A percentile compares a stretch with the other conserved stretches of the same genome.
phyloP scores from a whole-genome alignment of 2,113 vertebrate genomes.

The Dolichallabes microphthalmus region DNA sequence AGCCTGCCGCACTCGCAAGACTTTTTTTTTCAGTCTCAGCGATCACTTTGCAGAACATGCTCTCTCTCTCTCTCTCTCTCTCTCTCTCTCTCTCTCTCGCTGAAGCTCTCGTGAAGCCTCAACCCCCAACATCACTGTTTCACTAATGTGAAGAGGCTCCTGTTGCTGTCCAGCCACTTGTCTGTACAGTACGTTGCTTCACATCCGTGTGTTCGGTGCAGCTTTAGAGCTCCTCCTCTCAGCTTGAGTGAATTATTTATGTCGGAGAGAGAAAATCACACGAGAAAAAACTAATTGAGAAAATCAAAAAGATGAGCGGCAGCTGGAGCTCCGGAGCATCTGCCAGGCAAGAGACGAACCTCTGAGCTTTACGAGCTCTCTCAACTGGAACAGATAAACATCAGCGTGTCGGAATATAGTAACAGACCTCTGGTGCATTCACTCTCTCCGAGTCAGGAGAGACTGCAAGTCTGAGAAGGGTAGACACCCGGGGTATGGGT shows the following conservation, averaged over 20 bases:
- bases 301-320: slow-evolving; percentile 41
- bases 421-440: not conserved
- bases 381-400: slow-evolving; percentile 23
- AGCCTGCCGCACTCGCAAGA: slow-evolving; percentile 35
- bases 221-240: slow-evolving; percentile 6
- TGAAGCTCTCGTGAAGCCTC: slow-evolving; percentile 34
- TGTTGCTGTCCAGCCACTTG: slow-evolving; percentile 34
- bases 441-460: slow-evolving; percentile 31
- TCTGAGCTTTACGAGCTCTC: slow-evolving; percentile 4
- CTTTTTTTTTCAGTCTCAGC: slow-evolving; percentile 36
- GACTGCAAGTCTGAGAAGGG: slow-evolving; percentile 18
- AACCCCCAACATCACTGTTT: slow-evolving; percentile 15
- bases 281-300: slow-evolving; percentile 54
- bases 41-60: slow-evolving; percentile 39
- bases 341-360: slow-evolving; percentile 30
- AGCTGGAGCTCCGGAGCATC: slow-evolving; percentile 29
- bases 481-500: slow-evolving; percentile 29
- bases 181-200: not conserved
- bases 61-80: slow-evolving; percentile 29
- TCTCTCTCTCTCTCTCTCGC: slow-evolving; percentile 29
- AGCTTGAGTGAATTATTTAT: slow-evolving; percentile 57
- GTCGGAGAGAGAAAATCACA: slow-evolving; percentile 12
- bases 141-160: slow-evolving; percentile 46
- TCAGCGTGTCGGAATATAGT: not conserved
- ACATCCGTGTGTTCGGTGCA: not conserved